Percentiles rank a stretch among this genome's conserved stretches.
Conservation (phyloP, 2,888 invertebrate genomes). For the Lasioglossum calceatum region DNA sequence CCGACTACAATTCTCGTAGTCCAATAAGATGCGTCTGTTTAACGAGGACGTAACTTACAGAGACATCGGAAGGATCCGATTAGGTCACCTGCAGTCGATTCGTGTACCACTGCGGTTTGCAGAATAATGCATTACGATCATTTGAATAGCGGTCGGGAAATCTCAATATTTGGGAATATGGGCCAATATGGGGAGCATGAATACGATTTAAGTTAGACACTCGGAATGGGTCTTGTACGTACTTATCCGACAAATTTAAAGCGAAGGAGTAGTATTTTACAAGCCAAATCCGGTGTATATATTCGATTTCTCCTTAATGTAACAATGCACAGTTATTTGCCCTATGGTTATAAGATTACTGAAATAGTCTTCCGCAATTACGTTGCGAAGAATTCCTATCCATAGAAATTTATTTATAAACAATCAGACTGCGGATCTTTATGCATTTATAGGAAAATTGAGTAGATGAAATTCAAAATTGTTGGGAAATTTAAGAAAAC, state of each 20-base stretch:
- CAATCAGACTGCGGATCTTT: too few species aligned
- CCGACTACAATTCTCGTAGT: background rate
- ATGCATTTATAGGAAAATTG: too few species aligned
- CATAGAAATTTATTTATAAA: too few species aligned
- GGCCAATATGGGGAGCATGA: slow-evolving; percentile 23
- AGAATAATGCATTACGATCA: slow-evolving; percentile 16
- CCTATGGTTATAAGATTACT: too few species aligned
- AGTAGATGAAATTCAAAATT: too few species aligned
- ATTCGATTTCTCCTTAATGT: background rate
- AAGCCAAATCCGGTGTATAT: background rate
- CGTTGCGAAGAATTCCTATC: too few species aligned
- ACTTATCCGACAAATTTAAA: background rate
- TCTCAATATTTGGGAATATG: slow-evolving; percentile 33
- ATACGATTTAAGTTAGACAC: slow-evolving; percentile 9
- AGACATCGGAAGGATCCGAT: background rate
- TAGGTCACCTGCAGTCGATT: slow-evolving; percentile 14
- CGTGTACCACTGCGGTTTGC: slow-evolving; percentile 6
- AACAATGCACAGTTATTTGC: background rate
- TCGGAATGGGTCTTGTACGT: background rate
- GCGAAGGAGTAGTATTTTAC: background rate
- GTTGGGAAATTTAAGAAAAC: too few species aligned
- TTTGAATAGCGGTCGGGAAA: slow-evolving; percentile 15
- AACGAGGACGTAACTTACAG: background rate
- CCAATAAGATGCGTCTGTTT: background rate
- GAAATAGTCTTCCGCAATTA: background rate